Evolutionary conservation across 2,797 vertebrate species (phyloP), one percentile per base, ranked within the genome.

Genomic region (Sitta carolinensis): DNA sequence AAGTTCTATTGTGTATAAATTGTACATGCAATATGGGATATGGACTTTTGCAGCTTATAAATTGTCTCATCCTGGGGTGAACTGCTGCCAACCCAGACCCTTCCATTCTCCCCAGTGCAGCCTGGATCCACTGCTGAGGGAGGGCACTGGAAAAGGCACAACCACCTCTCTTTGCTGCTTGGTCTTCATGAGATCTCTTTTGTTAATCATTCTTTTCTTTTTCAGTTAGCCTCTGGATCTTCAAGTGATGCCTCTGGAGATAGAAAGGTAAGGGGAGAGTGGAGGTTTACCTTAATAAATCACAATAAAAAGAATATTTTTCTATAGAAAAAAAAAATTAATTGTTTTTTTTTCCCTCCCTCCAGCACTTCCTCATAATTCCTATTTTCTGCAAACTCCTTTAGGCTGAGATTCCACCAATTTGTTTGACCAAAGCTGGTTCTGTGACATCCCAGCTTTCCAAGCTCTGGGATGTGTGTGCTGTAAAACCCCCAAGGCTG

Each of bases 281-380:
- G 6, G 1, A 6, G 5, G 2, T 32, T 84, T 75, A 32, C 19
- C 6, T 77, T 13, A 36, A 19, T 69, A 87, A 94, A 92, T 57
- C 13, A 14, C 20, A 66, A 58, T 8, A 16, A 32, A 91, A 79
- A 59, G 2, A 14, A 42, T 45, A 1, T 36, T 89, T 58, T 84
- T 67, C 29, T 62, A 17, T 7, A 55, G 10, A 59, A 47, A 32
- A 59, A 70, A 8, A 45, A 83, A 25, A 13, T 15, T 54, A n/a
- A 13, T 7, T 4, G 3, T 47, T 72, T 0, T 2, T 7, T 47
- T 61, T 38, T 36, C 4, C 13, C 20, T 54, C 20, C 9, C 23
- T 92, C 17, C 22, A 66, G 36, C 90, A 5, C 13, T 79, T 90
- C 38, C 36, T 62, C 9, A 13, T 16, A 76, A 76, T 69, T 50